Evolutionary conservation across 1,140 invertebrate species (phyloP).

Genomic region (Brachionus paranguensis): DNA sequence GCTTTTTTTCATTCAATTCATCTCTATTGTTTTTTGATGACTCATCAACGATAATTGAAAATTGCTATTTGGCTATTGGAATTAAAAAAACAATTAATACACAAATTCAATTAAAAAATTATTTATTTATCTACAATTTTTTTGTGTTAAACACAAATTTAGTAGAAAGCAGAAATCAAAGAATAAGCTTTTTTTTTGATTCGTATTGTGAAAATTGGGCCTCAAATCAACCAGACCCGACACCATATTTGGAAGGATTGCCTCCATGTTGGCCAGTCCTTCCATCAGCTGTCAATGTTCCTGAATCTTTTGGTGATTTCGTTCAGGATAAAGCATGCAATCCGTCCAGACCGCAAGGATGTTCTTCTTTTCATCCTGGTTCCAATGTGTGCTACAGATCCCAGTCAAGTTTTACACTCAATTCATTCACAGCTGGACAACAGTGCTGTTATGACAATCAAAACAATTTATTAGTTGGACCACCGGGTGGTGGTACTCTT

Average conservation of each 20-base stretch:
- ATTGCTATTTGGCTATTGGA: background rate
- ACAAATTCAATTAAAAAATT: background rate
- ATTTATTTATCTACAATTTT: background rate
- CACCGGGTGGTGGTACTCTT: background rate
- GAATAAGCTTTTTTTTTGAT: background rate
- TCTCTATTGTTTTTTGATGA: background rate
- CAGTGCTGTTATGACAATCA: background rate
- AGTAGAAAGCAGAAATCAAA: background rate
- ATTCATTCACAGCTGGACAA: background rate
- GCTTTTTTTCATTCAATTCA: background rate
- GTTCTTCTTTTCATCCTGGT: background rate
- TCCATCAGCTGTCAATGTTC: background rate
- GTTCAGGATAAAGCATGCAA: background rate
- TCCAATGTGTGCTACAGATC: background rate
- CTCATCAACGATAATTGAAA: background rate
- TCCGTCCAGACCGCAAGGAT: background rate
- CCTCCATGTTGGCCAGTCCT: background rate
- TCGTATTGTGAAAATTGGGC: background rate
- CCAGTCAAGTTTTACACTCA: background rate
- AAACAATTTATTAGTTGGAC: background rate
- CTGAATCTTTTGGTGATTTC: background rate
- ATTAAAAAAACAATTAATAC: background rate
- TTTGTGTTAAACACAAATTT: background rate
- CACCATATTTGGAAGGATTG: background rate
- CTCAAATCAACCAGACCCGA: background rate